Conservation (phyloP, 1,140 invertebrate species). For the Hermetia illucens region DNA sequence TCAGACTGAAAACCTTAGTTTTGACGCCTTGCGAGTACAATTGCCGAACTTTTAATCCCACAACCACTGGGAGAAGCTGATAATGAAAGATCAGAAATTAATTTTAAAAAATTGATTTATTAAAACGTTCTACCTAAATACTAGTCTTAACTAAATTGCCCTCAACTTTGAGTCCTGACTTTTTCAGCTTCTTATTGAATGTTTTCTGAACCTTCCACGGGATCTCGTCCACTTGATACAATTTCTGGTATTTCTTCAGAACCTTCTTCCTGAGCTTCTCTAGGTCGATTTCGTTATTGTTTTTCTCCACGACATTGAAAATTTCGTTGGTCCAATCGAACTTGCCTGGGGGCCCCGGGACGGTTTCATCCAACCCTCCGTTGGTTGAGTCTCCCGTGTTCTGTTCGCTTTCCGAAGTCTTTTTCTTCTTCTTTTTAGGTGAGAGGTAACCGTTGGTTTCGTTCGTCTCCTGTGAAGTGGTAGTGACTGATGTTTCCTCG, state of each 20-base stretch:
- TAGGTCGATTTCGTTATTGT: not conserved
- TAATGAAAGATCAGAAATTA: too few relatives aligned
- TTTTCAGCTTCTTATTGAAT: not conserved
- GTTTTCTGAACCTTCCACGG: not conserved
- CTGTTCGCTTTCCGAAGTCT: too few relatives aligned
- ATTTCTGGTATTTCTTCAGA: not conserved
- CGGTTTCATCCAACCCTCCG: conserved; percentile 4
- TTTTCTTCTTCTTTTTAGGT: too few relatives aligned
- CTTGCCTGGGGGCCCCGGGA: not conserved
- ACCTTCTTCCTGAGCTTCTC: not conserved
- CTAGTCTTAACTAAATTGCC: not conserved
- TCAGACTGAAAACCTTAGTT: too few relatives aligned
- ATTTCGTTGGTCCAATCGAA: not conserved
- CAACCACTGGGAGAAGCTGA: too few relatives aligned
- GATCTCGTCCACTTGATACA: not conserved
- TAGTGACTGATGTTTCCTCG: too few relatives aligned
- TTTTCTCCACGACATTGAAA: not conserved
- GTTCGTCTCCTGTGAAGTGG: too few relatives aligned
- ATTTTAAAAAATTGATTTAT: too few relatives aligned
- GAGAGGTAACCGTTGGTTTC: too few relatives aligned
- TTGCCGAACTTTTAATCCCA: too few relatives aligned
- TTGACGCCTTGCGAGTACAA: too few relatives aligned
- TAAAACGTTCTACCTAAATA: too few relatives aligned
- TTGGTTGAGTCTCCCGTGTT: conserved; percentile 1
- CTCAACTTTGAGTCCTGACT: not conserved